A percentile compares a stretch with the other conserved stretches of the same genome.
phyloP scores from a whole-genome alignment of 2,113 vertebrate genomes.

The Rhegmatorhina hoffmannsi region DNA sequence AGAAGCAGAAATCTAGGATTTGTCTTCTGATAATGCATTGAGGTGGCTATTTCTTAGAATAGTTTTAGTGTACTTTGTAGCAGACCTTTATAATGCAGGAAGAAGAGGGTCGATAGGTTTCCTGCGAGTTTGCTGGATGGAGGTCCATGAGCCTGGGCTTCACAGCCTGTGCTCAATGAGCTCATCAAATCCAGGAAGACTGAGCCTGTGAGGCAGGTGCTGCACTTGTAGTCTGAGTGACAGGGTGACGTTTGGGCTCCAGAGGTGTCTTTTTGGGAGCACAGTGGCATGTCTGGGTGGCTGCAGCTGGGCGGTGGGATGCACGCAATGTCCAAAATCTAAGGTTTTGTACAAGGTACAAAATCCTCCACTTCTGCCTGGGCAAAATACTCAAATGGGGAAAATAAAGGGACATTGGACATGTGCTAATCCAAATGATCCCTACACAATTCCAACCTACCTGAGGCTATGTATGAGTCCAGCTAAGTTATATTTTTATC shows the following conservation, averaged over 20 bases:
- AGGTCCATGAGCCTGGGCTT: not conserved
- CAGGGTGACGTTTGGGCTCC: not conserved
- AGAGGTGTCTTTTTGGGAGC: not conserved
- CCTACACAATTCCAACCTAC: not conserved
- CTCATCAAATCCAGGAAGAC: not conserved
- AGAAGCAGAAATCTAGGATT: not conserved
- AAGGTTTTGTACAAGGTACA: not conserved
- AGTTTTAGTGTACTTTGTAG: not conserved
- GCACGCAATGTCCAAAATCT: not conserved
- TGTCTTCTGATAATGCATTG: not conserved
- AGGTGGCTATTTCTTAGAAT: not conserved
- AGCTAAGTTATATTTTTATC: not conserved
- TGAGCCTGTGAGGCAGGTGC: not conserved
- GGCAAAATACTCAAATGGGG: not conserved
- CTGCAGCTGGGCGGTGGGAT: not conserved
- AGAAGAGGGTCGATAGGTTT: not conserved
- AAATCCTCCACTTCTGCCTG: not conserved
- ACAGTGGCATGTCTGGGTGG: rapidly evolving
- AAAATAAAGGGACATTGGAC: not conserved
- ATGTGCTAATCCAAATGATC: not conserved
- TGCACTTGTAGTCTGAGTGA: not conserved
- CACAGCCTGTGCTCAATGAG: not conserved
- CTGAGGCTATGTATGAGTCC: not conserved
- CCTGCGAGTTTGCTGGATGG: not conserved
- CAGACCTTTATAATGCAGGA: not conserved